Evolutionary conservation across 2,797 vertebrate genomes (phyloP).

Genomic region (Notolepis coatsorum): DNA sequence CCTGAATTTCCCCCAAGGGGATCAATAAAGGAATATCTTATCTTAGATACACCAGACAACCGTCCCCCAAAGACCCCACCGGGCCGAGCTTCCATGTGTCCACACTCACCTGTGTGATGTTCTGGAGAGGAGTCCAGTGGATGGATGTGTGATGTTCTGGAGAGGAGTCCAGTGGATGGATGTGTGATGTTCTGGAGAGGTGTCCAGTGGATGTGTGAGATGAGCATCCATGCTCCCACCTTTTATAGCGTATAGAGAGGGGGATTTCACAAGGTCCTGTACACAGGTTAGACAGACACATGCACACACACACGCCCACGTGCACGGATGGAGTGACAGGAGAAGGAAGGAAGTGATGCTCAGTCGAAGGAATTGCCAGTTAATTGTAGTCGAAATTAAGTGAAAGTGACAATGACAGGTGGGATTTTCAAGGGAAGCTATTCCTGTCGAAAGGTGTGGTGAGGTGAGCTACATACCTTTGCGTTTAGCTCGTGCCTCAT

Average conservation of each 20-base stretch:
- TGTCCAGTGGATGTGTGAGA: constrained; percentile 46
- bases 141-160: constrained; percentile 42
- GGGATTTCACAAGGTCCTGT: constrained; percentile 46
- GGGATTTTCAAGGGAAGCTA: no score
- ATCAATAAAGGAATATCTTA: no score
- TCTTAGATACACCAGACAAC: no score
- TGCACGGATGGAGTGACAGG: constrained; percentile 34
- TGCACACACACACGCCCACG: not conserved
- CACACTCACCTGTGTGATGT: constrained; percentile 65
- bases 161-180: constrained; percentile 34
- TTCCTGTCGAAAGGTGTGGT: no score
- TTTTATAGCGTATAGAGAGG: constrained; percentile 64
- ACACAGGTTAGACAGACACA: constrained; percentile 4
- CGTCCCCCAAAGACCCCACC: no score
- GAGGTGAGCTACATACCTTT: no score
- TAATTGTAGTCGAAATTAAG: constrained; percentile 18
- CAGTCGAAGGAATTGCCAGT: constrained; percentile 44
- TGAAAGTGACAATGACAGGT: constrained; percentile 8
- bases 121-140: constrained; percentile 42
- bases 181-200: constrained; percentile 50
- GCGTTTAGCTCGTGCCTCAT: no score
- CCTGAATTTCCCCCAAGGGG: no score
- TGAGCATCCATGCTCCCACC: constrained; percentile 54
- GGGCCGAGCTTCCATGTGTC: no score
- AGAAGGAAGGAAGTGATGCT: constrained; percentile 63